Percentiles rank a stretch among this genome's conserved stretches.
These are phyloP conservation scores for Danio tinwini DNA, from an alignment of 2,797 vertebrate genomes.

Conservation along the genomic window DNA sequence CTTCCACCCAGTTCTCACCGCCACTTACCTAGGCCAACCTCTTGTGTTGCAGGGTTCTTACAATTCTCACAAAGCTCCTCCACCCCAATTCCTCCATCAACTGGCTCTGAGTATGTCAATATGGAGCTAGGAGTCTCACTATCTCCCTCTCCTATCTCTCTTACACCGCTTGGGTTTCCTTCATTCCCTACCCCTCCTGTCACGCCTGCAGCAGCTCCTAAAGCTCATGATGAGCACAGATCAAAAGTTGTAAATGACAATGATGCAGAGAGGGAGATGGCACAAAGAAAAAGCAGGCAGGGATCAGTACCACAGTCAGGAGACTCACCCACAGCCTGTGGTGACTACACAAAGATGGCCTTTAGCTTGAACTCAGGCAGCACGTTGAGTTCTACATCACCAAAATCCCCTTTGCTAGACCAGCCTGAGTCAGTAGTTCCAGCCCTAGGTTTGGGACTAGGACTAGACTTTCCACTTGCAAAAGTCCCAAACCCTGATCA, in stretches of 20 bases:
- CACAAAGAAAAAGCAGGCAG: slow-evolving; percentile 66
- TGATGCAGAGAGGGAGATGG: slow-evolving; percentile 55
- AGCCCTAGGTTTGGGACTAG: slow-evolving; percentile 68
- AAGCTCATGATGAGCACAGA: slow-evolving; percentile 62
- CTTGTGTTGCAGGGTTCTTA: slow-evolving; percentile 74
- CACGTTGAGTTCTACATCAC: slow-evolving; percentile 64
- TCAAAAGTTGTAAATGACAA: slow-evolving; percentile 58
- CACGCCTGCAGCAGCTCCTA: slow-evolving; percentile 68
- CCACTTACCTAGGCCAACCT: slow-evolving; percentile 70
- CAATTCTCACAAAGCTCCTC: slow-evolving; percentile 72
- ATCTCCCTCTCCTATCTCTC: slow-evolving; percentile 75
- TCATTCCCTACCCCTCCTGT: slow-evolving; percentile 75
- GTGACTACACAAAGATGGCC: slow-evolving; percentile 79
- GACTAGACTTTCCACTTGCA: slow-evolving; percentile 72
- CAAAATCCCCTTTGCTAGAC: slow-evolving; percentile 72
- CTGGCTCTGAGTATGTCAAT: slow-evolving; percentile 75
- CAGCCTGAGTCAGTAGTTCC: slow-evolving; percentile 69
- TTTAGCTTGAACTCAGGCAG: slow-evolving; percentile 71
- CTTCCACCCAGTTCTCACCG: slow-evolving; percentile 65
- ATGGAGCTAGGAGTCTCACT: slow-evolving; percentile 77
- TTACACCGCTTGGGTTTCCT: slow-evolving; percentile 74
- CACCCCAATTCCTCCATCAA: slow-evolving; percentile 66
- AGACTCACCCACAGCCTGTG: slow-evolving; percentile 70
- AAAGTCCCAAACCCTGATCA: slow-evolving; percentile 79
- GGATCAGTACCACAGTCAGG: slow-evolving; percentile 59